Evolutionary conservation across 2,113 vertebrate species (phyloP).

Genomic region (Ophiodon elongatus): DNA sequence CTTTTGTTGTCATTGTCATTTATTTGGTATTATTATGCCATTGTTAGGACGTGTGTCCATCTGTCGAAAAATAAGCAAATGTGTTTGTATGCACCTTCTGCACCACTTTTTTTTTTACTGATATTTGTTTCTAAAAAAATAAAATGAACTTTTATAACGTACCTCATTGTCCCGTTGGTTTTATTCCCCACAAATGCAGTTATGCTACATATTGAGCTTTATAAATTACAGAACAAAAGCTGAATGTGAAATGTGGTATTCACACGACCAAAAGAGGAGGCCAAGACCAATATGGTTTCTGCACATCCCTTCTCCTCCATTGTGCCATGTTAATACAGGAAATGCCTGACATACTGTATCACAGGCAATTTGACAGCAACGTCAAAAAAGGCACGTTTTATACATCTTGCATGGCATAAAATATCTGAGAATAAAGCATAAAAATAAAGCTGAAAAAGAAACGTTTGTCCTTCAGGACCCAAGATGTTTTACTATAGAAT

Average conservation of each 20-base stretch:
- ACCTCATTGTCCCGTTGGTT: slow-evolving; percentile 10
- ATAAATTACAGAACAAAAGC: neutral
- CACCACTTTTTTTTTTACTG: slow-evolving; percentile 72
- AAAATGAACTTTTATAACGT: slow-evolving; percentile 71
- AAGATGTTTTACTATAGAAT: neutral
- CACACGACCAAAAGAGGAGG: neutral
- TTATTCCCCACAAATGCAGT: neutral
- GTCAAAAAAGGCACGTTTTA: neutral
- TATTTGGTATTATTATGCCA: slow-evolving; percentile 29
- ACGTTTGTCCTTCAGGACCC: neutral
- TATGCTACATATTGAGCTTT: neutral
- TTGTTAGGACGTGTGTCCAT: slow-evolving; percentile 37
- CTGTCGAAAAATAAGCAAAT: slow-evolving; percentile 36
- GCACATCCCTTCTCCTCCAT: neutral
- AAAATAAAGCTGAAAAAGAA: neutral
- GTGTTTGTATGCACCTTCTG: slow-evolving; percentile 49
- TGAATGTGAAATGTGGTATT: neutral
- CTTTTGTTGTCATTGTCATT: slow-evolving; percentile 49
- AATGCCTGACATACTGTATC: neutral
- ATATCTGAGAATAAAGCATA: neutral
- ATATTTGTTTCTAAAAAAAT: slow-evolving; percentile 32
- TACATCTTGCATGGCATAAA: neutral
- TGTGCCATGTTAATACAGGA: neutral
- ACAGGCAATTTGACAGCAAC: neutral
- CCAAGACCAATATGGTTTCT: neutral